Percentiles rank a stretch among this genome's conserved stretches.
These are phyloP conservation scores for Bombylius discolor DNA, from an alignment of 2,888 invertebrate species.

Conservation along the genomic window DNA sequence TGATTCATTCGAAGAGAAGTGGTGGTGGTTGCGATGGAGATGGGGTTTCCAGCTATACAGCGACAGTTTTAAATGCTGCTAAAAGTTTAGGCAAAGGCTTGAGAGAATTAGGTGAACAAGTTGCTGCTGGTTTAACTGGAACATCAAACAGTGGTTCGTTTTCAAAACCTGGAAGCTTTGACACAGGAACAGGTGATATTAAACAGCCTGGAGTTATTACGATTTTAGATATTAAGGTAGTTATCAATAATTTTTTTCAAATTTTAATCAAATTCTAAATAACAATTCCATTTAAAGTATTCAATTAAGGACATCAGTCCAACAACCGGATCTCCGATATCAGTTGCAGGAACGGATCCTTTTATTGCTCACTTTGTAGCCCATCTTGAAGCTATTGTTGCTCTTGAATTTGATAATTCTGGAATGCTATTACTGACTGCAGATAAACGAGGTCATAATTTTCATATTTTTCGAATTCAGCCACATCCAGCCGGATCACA, in stretches of 20 bases:
- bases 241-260: neutral
- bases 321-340: slow-evolving; percentile 28
- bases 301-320: slow-evolving; percentile 33
- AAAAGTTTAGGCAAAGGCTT: slow-evolving; percentile 86
- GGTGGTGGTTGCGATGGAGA: slow-evolving; percentile 76
- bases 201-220: slow-evolving; percentile 82
- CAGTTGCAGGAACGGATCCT: slow-evolving; percentile 46
- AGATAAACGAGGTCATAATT: slow-evolving; percentile 85
- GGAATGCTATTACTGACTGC: slow-evolving; percentile 83
- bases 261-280: no score
- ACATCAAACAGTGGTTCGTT: slow-evolving; percentile 33
- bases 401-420: slow-evolving; percentile 80
- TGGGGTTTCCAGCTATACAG: slow-evolving; percentile 78
- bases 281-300: slow-evolving; percentile 19
- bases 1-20: slow-evolving; percentile 63
- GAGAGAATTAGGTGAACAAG: slow-evolving; percentile 79
- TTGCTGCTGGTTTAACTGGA: slow-evolving; percentile 80
- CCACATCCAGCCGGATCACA: slow-evolving; percentile 83
- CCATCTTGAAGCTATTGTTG: slow-evolving; percentile 77
- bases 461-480: slow-evolving; percentile 88
- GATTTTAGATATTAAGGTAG: slow-evolving; percentile 68
- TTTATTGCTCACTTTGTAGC: slow-evolving; percentile 80
- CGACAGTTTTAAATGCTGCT: slow-evolving; percentile 87
- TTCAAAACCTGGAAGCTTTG: slow-evolving; percentile 39
- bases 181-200: slow-evolving; percentile 40